Conservation (phyloP, 2,797 vertebrate species). For the Chiroxiphia lanceolata region DNA sequence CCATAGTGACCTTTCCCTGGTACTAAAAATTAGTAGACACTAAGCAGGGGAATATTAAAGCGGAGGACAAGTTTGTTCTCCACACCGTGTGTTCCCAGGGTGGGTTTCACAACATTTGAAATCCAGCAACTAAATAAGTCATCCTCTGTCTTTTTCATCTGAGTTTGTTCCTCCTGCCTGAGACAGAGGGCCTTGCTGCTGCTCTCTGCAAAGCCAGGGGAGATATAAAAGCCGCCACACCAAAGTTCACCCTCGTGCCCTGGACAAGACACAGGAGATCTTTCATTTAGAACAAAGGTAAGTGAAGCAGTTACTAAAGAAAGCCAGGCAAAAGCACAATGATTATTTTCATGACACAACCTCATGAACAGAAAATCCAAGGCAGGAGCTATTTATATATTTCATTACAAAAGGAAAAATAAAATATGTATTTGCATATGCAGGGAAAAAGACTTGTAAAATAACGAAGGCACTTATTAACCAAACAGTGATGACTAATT, state of each 20-base stretch:
- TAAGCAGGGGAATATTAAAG: background rate
- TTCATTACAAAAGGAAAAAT: background rate
- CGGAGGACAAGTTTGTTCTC: background rate
- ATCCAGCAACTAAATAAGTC: background rate
- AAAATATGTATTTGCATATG: background rate
- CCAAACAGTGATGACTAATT: slow-evolving; percentile 29
- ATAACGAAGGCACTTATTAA: background rate
- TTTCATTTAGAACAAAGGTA: background rate
- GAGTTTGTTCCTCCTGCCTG: background rate
- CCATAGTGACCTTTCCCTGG: background rate
- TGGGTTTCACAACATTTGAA: background rate
- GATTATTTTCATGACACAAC: background rate
- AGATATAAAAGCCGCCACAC: slow-evolving; percentile 6
- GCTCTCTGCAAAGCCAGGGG: background rate
- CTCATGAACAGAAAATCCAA: background rate
- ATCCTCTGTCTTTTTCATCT: background rate
- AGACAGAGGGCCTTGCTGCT: background rate
- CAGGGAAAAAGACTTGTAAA: slow-evolving; percentile 39
- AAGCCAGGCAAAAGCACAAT: background rate
- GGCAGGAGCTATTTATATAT: slow-evolving; percentile 6
- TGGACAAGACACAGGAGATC: background rate
- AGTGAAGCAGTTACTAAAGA: background rate
- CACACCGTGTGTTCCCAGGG: fast-evolving
- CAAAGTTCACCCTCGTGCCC: background rate
- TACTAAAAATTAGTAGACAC: background rate